Evolutionary conservation across 1,140 invertebrate genomes (phyloP).

Genomic region (Leptinotarsa defecta): DNA sequence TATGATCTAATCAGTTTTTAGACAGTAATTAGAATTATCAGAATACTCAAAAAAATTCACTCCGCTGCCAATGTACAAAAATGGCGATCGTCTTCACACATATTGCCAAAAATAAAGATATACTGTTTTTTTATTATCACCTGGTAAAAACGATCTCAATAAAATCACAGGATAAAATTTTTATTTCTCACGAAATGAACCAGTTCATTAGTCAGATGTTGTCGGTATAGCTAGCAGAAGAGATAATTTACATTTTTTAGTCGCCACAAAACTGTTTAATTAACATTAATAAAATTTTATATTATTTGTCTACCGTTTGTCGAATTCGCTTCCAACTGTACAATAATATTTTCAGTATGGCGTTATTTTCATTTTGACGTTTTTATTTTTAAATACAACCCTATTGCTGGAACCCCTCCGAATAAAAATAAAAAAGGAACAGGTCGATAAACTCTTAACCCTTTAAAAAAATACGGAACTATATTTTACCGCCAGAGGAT

Average conservation of each 20-base stretch:
- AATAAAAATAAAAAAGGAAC: conserved; percentile 19
- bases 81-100: too few species aligned
- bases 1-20: too few species aligned
- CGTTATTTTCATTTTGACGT: conserved; percentile 21
- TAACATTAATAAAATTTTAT: conserved; percentile 7
- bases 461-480: conserved; percentile 32
- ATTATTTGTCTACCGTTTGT: conserved; percentile 13
- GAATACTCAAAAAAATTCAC: too few species aligned
- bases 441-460: conserved; percentile 28
- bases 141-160: background rate
- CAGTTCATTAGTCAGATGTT: background rate
- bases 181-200: background rate
- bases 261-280: background rate
- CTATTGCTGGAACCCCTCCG: background rate
- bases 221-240: background rate
- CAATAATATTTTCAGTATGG: conserved; percentile 26
- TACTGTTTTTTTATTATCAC: background rate
- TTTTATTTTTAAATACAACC: conserved; percentile 23
- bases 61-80: too few species aligned
- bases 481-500: conserved; percentile 20
- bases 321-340: conserved; percentile 9
- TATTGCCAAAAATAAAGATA: background rate
- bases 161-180: background rate
- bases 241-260: conserved; percentile 2
- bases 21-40: too few species aligned